Base-by-base conservation (phyloP, 2,888 invertebrate genomes). In the Xestia rhomboidea region DNA sequence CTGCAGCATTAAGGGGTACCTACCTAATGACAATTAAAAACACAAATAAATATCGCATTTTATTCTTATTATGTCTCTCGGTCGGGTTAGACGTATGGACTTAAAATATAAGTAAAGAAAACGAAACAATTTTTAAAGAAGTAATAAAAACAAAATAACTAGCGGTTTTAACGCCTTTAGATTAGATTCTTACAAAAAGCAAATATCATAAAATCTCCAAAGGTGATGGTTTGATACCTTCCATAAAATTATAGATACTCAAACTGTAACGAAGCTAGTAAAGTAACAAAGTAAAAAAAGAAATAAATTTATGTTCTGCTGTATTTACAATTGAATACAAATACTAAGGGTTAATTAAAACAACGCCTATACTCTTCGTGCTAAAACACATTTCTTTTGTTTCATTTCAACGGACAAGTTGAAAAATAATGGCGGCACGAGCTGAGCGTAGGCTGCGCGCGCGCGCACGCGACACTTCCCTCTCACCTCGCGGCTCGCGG, bases 371-470 rank as follows among this genome's bases (percentile, higher is more conserved):
- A 72, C 73, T 78, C 72, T 70, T 69, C 79, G 86, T 73, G 83
- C 73, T 76, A 80, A 86, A 81, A 84, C 89, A 81, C 81, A 87
- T 89, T 89, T 90, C 82, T 92, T 93, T 92, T 91, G 92, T 91
- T 94, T 93, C 87, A 88, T 91, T 93, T 92, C 88, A 90, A 92
- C 90, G 89, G 91, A 83, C 87, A 89, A 89, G 88, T 92, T 90
- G 90, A 93, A 94, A 94, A 94, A 83, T 88, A 93, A 94, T 92
- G 91, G 91, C 91, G 92, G 91, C 92, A 91, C 93, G 89, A 90
- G 92, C 90, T 91, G 78, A 68, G 94, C 94, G 96, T 95, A 94
- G 95, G 95, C 90, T 89, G 95, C 91, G 92, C 93, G 89, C 93
- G 89, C 91, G 93, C 94, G 95, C 95, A 92, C 91, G 91, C 93